Base-by-base conservation (phyloP, 2,797 vertebrate species). In the Sebastes steindachneri region DNA sequence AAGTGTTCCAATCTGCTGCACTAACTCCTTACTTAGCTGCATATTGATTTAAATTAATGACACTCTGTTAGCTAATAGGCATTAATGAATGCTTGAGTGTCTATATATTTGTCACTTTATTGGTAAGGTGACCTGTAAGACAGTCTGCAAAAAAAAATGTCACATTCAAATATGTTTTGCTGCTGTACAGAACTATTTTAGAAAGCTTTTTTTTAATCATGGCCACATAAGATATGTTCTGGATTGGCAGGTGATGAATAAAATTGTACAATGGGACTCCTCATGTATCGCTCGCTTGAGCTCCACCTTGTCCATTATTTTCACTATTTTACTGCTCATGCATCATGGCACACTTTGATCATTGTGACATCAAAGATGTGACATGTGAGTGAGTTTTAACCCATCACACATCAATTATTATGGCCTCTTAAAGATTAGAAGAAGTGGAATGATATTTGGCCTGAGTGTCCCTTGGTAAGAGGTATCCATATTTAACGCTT, bases 401-500 rank as follows among this genome's bases (percentile, higher is more conserved):
- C 15, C 4, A 2, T 68, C 12, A 58, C 23, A n/a, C 3, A 3
- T 63, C 9, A 26, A 5, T 64, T 63, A 21, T 63, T 48, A 14
- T 31, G 55, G 25, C 59, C 8, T 80, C 19, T 28, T 10, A 11
- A 72, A 68, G 54, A 4, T 54, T 68, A 63, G 26, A 69, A 15
- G 8, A 29, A 14, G 8, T 19, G 6, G n/a, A 65, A 57, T 33
- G 29, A 41, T 59, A 9, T 48, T 59, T 68, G 33, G 4, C 2
- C 11, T 23, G 26, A 9, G 17, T 82, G 77, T 64, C 31, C 64
- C 65, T 55, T 19, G 10, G 63, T n/a, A 68, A 53, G 15, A 74
- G 26, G 15, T 68, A 48, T 77, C 29, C 23, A 65, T 82, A 64
- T 62, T 70, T 62, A 84, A 68, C 8, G 1, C 29, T 51, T 64